Evolutionary conservation across 2,888 invertebrate genomes (phyloP), one percentile per base, ranked within the genome.

Genomic region (Oligia fasciuncula): DNA sequence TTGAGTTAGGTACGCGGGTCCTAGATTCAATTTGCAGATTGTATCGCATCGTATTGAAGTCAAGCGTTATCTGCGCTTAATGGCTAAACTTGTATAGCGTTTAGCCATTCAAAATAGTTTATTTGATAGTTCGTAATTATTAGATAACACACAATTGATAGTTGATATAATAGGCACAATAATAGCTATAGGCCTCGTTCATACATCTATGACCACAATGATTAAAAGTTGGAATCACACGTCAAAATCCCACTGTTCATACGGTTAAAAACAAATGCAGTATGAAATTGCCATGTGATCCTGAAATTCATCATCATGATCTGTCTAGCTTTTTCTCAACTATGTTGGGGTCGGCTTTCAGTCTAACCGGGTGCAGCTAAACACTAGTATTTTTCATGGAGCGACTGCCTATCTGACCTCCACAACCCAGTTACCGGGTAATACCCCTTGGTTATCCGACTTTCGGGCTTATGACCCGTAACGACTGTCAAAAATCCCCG

Each of bases 21-120:
- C 4, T 29, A 77, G 70, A 83, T 86, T 77, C 73, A 79, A 78
- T 82, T 86, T 75, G 43, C n/a, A 75, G 82, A 85, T 81, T 67
- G 75, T 77, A 35, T 65, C 62, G 8, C n/a, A 54, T 68, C 67
- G 62, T 77, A 73, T 67, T 49, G 70, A 65, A 76, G 62, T 63
- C 35, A 29, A 35, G 8, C 67, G n/a, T 62, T 76, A 76, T 76
- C 76, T 62, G 49, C 2, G 11, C 14, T 62, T 76, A 49, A 76
- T 76, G 49, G 77, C 14, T 62, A 76, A 76, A 77, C 40, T 76
- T 76, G 40, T 62, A 51, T 40, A 5, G 19, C 19, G n/a, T n/a
- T 76, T 5, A 9, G 8, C 46, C 46, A 76, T 76, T 60, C 19
- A 60, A 19, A 76, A 19, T 49, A 17, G 43, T 13, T 60, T 76